These are phyloP conservation scores for Lophochroa leadbeateri DNA, from an alignment of 2,113 vertebrate genomes.

Conservation along the genomic window DNA sequence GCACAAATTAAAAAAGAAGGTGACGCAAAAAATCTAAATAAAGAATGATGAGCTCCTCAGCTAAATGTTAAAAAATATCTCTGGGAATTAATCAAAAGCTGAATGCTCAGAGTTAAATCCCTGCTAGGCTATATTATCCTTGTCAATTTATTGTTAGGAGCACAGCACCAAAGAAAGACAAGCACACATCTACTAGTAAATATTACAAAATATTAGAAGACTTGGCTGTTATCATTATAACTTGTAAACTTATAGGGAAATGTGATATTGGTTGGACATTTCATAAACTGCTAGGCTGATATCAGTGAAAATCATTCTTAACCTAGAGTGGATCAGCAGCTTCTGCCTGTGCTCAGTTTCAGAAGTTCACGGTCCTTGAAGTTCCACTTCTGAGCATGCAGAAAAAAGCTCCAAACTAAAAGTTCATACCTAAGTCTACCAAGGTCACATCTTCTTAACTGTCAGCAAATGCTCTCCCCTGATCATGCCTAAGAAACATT, in stretches of 20 bases:
- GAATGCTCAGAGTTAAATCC: neutral
- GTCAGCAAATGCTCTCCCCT: neutral
- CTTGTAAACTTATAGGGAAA: neutral
- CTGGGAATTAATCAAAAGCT: neutral
- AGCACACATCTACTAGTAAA: neutral
- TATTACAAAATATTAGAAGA: neutral
- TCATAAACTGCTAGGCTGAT: neutral
- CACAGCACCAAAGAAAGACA: neutral
- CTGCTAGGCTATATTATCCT: neutral
- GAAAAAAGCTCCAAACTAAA: neutral
- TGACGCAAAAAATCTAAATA: neutral
- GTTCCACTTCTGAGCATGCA: neutral
- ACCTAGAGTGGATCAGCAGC: neutral
- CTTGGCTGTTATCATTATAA: neutral
- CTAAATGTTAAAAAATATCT: neutral
- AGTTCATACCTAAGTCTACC: neutral
- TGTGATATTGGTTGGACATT: neutral
- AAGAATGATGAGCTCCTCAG: neutral
- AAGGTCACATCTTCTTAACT: neutral
- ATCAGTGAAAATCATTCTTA: neutral
- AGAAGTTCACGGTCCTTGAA: neutral
- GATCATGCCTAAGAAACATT: neutral
- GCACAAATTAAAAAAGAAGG: neutral
- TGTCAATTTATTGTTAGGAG: neutral
- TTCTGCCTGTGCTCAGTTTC: neutral